Conservation (phyloP, 1,140 invertebrate species). For the Drosophila leontia region DNA sequence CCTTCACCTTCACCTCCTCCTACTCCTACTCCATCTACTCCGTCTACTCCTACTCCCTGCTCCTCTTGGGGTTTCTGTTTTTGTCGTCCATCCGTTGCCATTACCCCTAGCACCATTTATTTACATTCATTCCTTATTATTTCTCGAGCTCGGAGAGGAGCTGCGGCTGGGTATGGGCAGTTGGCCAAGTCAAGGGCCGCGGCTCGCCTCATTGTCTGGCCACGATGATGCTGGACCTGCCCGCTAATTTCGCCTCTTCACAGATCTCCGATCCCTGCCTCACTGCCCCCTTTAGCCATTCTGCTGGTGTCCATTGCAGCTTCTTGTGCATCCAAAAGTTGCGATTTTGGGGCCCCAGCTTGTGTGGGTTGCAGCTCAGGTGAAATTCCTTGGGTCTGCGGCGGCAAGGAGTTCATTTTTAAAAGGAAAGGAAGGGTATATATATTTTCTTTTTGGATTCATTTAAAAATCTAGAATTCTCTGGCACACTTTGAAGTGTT, state of each 20-base stretch:
- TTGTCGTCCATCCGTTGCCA: conserved; percentile 64
- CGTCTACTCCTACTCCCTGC: conserved; percentile 2
- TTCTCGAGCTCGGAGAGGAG: conserved; percentile 19
- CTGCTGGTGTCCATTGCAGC: conserved; percentile 9
- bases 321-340: conserved; percentile 33
- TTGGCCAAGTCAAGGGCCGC: conserved; percentile 70
- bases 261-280: conserved; percentile 42
- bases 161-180: conserved; percentile 26
- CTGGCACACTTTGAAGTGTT: neutral
- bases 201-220: conserved; percentile 79
- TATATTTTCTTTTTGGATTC: neutral
- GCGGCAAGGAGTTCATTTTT: conserved; percentile 4
- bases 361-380: conserved; percentile 62
- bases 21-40: neutral
- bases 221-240: conserved; percentile 52
- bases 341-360: conserved; percentile 34
- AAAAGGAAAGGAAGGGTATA: neutral
- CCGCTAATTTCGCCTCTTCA: conserved; percentile 80
- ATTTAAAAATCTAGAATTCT: no score
- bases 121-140: conserved; percentile 70
- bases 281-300: neutral
- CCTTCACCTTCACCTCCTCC: neutral
- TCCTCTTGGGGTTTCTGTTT: conserved; percentile 49
- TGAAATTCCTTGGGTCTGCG: conserved; percentile 20
- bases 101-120: conserved; percentile 70